Evolutionary conservation across 2,113 vertebrate species (phyloP), one percentile per base, ranked within the genome.

Genomic region (Epinephelus lanceolatus): DNA sequence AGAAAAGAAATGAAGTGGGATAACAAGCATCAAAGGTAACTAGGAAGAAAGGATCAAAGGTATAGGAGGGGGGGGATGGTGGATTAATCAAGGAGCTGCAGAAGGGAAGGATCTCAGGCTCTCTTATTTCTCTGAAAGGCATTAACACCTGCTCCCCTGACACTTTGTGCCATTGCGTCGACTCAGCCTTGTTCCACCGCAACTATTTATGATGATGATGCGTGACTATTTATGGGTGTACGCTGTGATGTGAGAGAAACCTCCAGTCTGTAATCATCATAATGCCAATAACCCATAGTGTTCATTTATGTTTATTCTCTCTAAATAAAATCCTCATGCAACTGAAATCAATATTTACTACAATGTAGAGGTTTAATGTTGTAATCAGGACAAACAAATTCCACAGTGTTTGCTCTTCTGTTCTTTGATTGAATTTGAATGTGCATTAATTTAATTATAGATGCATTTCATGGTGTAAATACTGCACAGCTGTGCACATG

Each of bases 121-220:
- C 71, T 85, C 61, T 59, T 75, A 70, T 80, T 87, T 62, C 65
- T 88, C 56, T 49, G 55, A 77, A 66, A 82, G 69, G 62, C 45
- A 65, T 25, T 53, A 81, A 91, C 86, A 91, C 82, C 88, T 92
- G 90, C 86, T 89, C 86, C 87, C 78, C 62, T 76, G 85, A 77
- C 66, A 71, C 65, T 69, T 53, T 76, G 67, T 80, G 76, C 71
- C 82, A 75, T 69, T 81, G n/a, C 30, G 33, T 77, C 7, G 12
- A 63, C 75, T 77, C 66, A 9, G 75, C 52, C 70, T 68, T 6
- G 23, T 85, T 90, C 82, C 78, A 2, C 68, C 80, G 70, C 74
- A 71, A 69, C 56, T 49, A n/a, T 49, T 86, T 60, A 81, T 45
- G 61, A 77, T 70, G 63, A 78, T 85, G 79, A 87, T 4, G 55